Conservation (phyloP, 2,888 invertebrate genomes). For the Pyrgus malvae region DNA sequence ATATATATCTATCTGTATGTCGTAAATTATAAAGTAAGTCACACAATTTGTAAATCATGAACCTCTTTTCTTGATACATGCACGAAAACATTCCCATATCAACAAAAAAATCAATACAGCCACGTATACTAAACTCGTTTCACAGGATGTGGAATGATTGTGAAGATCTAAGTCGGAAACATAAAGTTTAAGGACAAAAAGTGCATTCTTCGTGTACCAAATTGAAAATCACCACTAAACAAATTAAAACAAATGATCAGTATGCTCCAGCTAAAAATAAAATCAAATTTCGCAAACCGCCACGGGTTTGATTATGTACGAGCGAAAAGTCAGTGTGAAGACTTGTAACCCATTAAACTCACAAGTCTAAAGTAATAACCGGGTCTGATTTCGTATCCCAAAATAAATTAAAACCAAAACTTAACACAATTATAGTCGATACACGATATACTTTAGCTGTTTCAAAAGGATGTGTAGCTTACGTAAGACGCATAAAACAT, state of each 20-base stretch:
- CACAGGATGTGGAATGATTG: constrained; percentile 2
- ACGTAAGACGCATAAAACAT: constrained; percentile 45
- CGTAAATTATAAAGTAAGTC: no score
- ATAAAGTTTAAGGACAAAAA: constrained; percentile 4
- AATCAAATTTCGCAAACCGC: constrained; percentile 21
- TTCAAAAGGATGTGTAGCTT: constrained; percentile 37
- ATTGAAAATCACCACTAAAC: not conserved
- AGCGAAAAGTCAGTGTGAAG: constrained; percentile 14
- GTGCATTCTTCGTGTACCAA: not conserved
- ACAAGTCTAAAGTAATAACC: constrained; percentile 21
- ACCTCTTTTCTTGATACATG: no score
- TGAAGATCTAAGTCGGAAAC: constrained; percentile 6
- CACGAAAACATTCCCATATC: not conserved
- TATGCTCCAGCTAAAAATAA: constrained; percentile 15
- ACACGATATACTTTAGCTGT: constrained; percentile 40
- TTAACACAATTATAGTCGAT: constrained; percentile 54
- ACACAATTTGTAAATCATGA: no score
- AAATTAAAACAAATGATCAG: constrained; percentile 22
- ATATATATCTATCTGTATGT: no score
- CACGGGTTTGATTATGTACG: constrained; percentile 14
- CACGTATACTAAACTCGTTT: not conserved
- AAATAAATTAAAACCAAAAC: constrained; percentile 64
- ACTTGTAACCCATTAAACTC: constrained; percentile 17
- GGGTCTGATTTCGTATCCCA: constrained; percentile 54
- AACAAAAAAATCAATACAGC: not conserved